These are phyloP conservation scores for Rissa tridactyla DNA, from an alignment of 2,113 vertebrate species.

Conservation along the genomic window DNA sequence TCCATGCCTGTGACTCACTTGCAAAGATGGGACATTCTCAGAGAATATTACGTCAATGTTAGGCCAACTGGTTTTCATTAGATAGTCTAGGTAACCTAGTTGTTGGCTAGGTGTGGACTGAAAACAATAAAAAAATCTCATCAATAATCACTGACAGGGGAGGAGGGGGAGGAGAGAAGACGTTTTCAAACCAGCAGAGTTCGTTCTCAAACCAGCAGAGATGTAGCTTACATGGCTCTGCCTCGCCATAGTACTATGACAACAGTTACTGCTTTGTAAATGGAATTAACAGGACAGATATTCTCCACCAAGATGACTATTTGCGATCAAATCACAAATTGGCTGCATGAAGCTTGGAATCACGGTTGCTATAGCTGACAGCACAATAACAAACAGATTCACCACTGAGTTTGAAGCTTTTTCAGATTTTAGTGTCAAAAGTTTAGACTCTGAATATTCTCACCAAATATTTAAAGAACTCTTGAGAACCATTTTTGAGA, in stretches of 20 bases:
- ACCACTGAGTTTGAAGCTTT: not conserved
- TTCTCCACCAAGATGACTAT: not conserved
- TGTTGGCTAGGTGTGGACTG: not conserved
- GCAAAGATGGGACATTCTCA: not conserved
- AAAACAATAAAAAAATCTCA: not conserved
- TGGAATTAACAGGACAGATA: not conserved
- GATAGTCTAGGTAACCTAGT: not conserved
- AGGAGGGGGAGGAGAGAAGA: rapidly evolving
- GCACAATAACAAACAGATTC: not conserved
- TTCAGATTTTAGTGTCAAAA: not conserved
- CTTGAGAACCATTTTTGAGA: not conserved
- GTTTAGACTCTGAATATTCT: not conserved
- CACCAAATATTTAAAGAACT: not conserved
- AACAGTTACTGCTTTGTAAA: not conserved
- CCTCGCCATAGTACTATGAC: not conserved
- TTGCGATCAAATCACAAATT: not conserved
- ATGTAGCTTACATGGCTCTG: not conserved
- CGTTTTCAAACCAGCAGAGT: not conserved
- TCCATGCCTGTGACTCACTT: not conserved
- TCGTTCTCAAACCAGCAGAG: not conserved
- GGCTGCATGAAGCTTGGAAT: not conserved
- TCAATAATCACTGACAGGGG: not conserved
- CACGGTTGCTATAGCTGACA: not conserved
- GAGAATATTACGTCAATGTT: not conserved
- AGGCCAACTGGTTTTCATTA: not conserved